A percentile compares a stretch with the other conserved stretches of the same genome.
These are phyloP conservation scores for Orthonyx spaldingii DNA, from an alignment of 2,113 vertebrate species.

Conservation along the genomic window DNA sequence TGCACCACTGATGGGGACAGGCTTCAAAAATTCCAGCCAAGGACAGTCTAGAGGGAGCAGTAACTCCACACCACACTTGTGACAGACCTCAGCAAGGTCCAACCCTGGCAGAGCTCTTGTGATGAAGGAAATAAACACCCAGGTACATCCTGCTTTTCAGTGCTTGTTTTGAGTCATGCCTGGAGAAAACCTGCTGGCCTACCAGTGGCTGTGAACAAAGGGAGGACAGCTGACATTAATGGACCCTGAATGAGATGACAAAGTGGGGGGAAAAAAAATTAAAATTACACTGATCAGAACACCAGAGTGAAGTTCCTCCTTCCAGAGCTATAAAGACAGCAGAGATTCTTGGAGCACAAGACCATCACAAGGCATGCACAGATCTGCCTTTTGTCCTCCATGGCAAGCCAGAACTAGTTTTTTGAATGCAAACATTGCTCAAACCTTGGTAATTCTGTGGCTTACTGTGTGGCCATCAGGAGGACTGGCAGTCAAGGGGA, in stretches of 20 bases:
- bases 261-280: rapidly evolving
- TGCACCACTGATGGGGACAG: neutral
- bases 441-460: neutral
- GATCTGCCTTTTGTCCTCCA: neutral
- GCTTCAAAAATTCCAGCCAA: neutral
- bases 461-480: neutral
- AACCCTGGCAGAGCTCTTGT: neutral
- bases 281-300: neutral
- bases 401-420: neutral
- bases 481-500: neutral
- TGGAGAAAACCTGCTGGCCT: neutral
- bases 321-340: neutral
- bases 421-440: neutral
- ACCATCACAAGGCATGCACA: neutral
- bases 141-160: neutral
- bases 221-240: neutral
- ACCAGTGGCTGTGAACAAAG: neutral
- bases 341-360: neutral
- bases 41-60: neutral
- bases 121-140: neutral
- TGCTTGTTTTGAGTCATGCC: neutral
- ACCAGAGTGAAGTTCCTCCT: neutral
- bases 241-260: neutral
- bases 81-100: neutral
- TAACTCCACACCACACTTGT: neutral